Conservation (phyloP, 1,140 invertebrate genomes). For the Portunus trituberculatus region DNA sequence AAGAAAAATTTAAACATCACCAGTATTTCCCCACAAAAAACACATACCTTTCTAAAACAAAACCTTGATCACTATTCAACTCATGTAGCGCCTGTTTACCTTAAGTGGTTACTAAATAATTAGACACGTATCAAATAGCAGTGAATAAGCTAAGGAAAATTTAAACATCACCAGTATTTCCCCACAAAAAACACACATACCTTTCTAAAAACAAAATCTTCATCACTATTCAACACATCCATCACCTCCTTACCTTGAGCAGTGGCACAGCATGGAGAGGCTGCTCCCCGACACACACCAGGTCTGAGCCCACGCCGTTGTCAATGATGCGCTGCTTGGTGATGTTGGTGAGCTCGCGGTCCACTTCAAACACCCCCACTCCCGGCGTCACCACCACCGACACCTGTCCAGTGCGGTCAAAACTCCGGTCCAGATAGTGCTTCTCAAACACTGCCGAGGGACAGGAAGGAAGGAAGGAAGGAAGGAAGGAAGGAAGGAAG, state of each 20-base stretch:
- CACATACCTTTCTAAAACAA: too few relatives aligned
- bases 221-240: not conserved
- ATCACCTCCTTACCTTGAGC: slow-evolving; percentile 84
- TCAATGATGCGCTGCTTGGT: slow-evolving; percentile 99
- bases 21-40: too few relatives aligned
- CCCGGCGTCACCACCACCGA: slow-evolving; percentile 99
- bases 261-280: slow-evolving; percentile 98
- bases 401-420: slow-evolving; percentile 98
- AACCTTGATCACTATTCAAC: too few relatives aligned
- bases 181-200: too few relatives aligned
- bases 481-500: not conserved
- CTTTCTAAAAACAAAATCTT: not conserved
- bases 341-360: slow-evolving; percentile 97
- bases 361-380: slow-evolving; percentile 98
- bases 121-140: too few relatives aligned
- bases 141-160: too few relatives aligned
- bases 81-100: too few relatives aligned
- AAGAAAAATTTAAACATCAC: too few relatives aligned
- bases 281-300: slow-evolving; percentile 99
- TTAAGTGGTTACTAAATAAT: too few relatives aligned
- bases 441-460: slow-evolving; percentile 94
- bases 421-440: slow-evolving; percentile 97
- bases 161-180: too few relatives aligned
- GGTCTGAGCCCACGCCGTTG: slow-evolving; percentile 95
- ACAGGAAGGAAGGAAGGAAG: slow-evolving; percentile 76